Evolutionary conservation across 1,140 invertebrate species (phyloP), one percentile per base, ranked within the genome.

Genomic region (Sitophilus oryzae): DNA sequence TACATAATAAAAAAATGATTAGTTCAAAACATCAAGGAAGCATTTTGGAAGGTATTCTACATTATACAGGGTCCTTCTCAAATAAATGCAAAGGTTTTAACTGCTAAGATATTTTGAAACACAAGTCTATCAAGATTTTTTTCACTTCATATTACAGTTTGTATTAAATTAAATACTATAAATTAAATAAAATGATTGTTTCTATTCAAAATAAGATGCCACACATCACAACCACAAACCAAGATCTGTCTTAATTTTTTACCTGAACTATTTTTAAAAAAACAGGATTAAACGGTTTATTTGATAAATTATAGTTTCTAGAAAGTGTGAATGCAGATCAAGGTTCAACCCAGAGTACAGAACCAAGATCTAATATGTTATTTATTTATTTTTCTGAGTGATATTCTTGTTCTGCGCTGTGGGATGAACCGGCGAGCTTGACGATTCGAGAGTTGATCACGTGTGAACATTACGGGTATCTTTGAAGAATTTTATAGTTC

Each of bases 261-360:
- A 3, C 14, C 18, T 6, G 18, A 38, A 3, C 14, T 5, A 16
- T 37, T 37, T 37, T 37, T 4, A 15, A 15, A 6, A 34, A 10
- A 14, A 14, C 18, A 41, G 11, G 9, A 41, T 9, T 41, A 9
- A 41, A 22, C 35, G 14, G 14, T 15, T 34, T 46, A 25, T 16
- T 46, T 6, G 14, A 47, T 19, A 18, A 35, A 21, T 19, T 47
- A 34, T 35, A 19, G 36, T 25, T 50, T 19, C 18, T 40, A 37
- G 19, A 23, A 15, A 16, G 14, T 23, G 9, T 22, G 22, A n/a
- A n/a, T n/a, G n/a, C 30, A 10, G 5, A 50, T 23, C n/a, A 50
- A 40, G 37, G 19, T 21, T 37, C 41, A 38, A 38, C 2, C 9
- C 21, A 50, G 38, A 50, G n/a, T 9, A 20, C 35, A 48, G 30